Evolutionary conservation across 2,797 vertebrate species (phyloP).

Genomic region (Petrocephalus sullivani): DNA sequence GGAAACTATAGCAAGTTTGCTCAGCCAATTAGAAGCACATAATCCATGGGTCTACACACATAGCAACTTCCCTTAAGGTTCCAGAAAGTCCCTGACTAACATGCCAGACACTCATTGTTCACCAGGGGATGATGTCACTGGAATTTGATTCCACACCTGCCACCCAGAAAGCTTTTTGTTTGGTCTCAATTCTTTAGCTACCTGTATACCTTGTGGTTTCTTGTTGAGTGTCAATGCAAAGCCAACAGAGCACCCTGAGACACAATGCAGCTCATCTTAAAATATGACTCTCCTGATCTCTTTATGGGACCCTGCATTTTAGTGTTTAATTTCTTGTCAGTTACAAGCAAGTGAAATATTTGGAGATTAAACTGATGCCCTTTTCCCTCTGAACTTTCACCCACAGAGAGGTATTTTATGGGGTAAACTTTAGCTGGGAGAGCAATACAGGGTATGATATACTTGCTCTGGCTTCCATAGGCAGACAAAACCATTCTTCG

Average conservation of each 20-base stretch:
- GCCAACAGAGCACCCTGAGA: background rate
- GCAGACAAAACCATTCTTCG: background rate
- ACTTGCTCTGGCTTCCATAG: background rate
- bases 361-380: background rate
- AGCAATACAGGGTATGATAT: background rate
- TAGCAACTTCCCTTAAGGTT: background rate
- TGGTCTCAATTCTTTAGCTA: background rate
- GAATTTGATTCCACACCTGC: background rate
- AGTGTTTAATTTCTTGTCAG: conserved; percentile 2
- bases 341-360: conserved; percentile 12
- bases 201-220: background rate
- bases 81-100: background rate
- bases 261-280: background rate
- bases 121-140: background rate
- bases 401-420: background rate
- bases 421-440: background rate
- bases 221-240: background rate
- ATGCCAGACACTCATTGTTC: conserved; percentile 4
- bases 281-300: background rate
- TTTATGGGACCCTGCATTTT: background rate
- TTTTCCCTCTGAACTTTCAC: conserved; percentile 12
- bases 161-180: background rate
- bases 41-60: background rate
- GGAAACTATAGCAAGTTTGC: background rate
- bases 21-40: background rate